Base-by-base conservation (phyloP, 2,113 vertebrate genomes). In the Accipiter cooperii region DNA sequence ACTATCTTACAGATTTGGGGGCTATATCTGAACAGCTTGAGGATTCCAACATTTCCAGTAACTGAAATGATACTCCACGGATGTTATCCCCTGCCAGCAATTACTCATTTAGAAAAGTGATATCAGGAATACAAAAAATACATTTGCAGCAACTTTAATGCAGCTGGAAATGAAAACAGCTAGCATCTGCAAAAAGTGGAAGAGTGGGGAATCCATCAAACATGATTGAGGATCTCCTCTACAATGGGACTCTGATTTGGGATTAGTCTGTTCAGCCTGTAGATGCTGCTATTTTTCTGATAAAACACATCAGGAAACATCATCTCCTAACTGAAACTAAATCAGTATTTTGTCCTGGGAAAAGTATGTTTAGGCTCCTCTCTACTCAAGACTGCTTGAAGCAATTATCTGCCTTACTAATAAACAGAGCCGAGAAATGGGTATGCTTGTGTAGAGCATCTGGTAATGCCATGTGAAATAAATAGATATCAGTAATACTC, bases 201-300 rank as follows among this genome's bases (percentile, higher is more conserved):
- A 49, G 61, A 89, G 44, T 28, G 21, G 16, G 44, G 44, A 94
- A 87, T 95, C 77, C 63, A 91, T 89, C 77, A 91, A 87, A 60
- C 19, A 84, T 16, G 15, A n/a, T 5, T 77, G 61, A 95, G 69
- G 79, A 74, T 70, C 57, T 64, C n/a, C 42, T 87, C 38, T 84
- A 69, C 69, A 87, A 60, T 22, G 63, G 22, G 80, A 83, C 31
- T 46, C 69, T 68, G 54, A 89, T 89, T 79, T 82, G 40, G 82
- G 94, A 94, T 94, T 84, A 87, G 84, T 21, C 64, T 73, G 63
- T 63, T 92, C 91, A 95, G 81, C 83, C 90, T 95, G 87, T 83
- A 97, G 92, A 93, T 91, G 91, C 82, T 96, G 95, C 83, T 94
- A 64, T 84, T 97, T 91, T 95, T 93, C 93, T 94, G 79, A 85